Percentiles rank a stretch among this genome's conserved stretches.
Evolutionary conservation across 1,140 invertebrate genomes (phyloP).

Genomic region (Sarcophaga peregrina): DNA sequence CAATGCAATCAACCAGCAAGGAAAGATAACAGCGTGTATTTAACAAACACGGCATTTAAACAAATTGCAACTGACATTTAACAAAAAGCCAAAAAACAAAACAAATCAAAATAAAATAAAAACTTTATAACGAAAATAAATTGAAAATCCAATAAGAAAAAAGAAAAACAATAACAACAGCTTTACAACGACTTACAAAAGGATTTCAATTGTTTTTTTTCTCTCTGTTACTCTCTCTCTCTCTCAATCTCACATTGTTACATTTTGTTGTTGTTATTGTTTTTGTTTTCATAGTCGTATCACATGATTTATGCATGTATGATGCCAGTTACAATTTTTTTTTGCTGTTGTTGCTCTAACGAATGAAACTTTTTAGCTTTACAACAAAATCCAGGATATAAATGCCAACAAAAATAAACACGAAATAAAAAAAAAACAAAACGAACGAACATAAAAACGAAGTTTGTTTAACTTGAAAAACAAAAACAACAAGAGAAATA

Average conservation of each 20-base stretch:
- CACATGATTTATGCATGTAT: constrained; percentile 32
- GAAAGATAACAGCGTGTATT: no score
- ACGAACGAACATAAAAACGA: not conserved
- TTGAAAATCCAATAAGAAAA: not conserved
- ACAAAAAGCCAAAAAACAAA: not conserved
- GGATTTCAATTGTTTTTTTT: constrained; percentile 35
- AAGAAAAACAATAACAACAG: not conserved
- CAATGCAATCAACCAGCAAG: no score
- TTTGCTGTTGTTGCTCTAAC: no score
- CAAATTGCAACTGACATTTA: not conserved
- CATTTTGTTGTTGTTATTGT: constrained; percentile 5
- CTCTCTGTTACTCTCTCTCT: no score
- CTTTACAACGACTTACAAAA: constrained; percentile 26
- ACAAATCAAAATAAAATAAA: constrained; percentile 14
- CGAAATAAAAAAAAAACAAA: not conserved
- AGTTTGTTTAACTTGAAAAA: constrained; percentile 20
- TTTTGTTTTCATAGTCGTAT: not conserved
- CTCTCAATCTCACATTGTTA: not conserved
- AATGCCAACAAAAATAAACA: not conserved
- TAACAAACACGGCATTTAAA: not conserved
- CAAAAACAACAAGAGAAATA: not conserved
- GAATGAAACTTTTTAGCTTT: constrained; percentile 19
- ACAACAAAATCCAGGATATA: constrained; percentile 13
- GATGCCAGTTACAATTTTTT: not conserved
- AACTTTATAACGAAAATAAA: no score